Base-by-base conservation (phyloP, 1,140 invertebrate species). In the Pseudomyrmex flavicornis region DNA sequence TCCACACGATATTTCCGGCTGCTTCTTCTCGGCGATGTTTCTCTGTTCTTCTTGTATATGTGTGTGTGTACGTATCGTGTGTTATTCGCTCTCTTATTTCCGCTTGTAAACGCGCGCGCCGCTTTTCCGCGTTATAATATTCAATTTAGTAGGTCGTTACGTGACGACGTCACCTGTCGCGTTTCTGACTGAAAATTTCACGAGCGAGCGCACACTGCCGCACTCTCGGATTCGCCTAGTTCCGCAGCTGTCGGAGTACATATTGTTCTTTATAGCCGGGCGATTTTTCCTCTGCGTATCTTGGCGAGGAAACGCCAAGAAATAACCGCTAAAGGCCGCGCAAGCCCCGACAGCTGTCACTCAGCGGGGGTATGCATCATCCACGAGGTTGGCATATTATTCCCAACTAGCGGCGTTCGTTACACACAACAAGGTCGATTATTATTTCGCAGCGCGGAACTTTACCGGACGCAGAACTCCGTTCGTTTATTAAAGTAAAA, bases 311-410 rank as follows among this genome's bases (percentile, higher is more conserved):
- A 35, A 62, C 46, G 73, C 35, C 70, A 7, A 35, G 20, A 59
- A 84, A 79, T 35, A 35, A 35, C 35, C 62, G 56, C 50, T 15
- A 84, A 35, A 65, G 54, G 82, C 26, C 62, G 63, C 17, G 59
- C 79, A 44, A 85, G 79, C 56, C 70, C 84, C 84, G 88, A 89
- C 88, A 89, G 88, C 87, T 89, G 84, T 85, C 80, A 75, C 70
- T 85, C 79, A 83, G 22, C 79, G 58, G 48, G 58, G 48, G 46
- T 26, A 74, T 83, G 65, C 69, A 85, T 83, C 70, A 79, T 83
- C 58, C 63, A 74, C 54, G 58, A 83, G 62, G 77, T 68, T 65
- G 83, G 77, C 52, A 46, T 59, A 70, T 85, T 85, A 82, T 85
- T 85, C 61, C 35, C 82, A 50, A 83, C 69, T 44, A 59, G 50